A percentile compares a stretch with the other conserved stretches of the same genome.
Conservation (phyloP, 2,113 vertebrate species). For the Choloepus hoffmanni region DNA sequence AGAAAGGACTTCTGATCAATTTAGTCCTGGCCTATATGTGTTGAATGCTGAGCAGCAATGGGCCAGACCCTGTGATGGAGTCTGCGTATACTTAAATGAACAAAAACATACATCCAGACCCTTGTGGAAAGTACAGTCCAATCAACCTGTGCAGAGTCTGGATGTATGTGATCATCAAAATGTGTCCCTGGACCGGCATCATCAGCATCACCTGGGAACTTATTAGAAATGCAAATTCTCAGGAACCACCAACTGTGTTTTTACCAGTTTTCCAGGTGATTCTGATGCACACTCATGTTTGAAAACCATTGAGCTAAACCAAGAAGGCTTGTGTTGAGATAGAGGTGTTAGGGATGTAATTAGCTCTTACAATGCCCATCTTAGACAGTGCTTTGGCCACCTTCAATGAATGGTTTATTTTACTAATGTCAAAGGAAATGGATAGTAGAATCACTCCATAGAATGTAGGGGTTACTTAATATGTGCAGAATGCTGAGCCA, state of each 20-base stretch:
- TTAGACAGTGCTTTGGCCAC: background rate
- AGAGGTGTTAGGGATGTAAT: background rate
- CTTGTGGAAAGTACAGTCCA: background rate
- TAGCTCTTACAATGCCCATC: background rate
- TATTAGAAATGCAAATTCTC: background rate
- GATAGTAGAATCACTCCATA: background rate
- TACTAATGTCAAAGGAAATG: background rate
- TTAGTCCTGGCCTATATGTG: background rate
- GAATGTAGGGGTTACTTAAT: background rate
- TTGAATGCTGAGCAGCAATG: background rate
- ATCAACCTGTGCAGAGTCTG: background rate
- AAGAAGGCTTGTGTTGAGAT: background rate
- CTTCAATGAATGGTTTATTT: background rate
- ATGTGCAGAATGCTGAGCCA: background rate
- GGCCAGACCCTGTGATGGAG: background rate
- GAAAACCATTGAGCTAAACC: constrained; percentile 30
- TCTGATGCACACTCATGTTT: background rate
- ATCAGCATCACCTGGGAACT: background rate
- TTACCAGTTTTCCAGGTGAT: background rate
- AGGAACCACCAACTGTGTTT: background rate
- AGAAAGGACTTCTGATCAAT: background rate
- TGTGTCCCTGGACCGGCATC: background rate
- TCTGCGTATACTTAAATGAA: background rate
- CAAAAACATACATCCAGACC: background rate
- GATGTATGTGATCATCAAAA: background rate